A percentile compares a stretch with the other conserved stretches of the same genome.
These are phyloP conservation scores for Microcebus murinus DNA, from an alignment of 2,113 vertebrate genomes.

Conservation along the genomic window DNA sequence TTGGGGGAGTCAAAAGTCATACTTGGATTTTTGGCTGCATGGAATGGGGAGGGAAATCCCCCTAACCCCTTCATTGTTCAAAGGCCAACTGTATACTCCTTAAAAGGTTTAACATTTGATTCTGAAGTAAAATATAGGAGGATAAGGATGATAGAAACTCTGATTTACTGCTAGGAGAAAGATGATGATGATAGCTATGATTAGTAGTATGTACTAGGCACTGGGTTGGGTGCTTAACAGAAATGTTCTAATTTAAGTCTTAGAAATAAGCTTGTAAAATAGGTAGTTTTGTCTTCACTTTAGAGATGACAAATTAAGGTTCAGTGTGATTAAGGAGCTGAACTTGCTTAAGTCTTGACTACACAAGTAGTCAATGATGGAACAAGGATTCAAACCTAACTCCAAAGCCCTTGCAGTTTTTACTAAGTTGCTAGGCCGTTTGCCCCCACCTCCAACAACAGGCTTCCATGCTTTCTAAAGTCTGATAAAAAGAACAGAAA, in stretches of 20 bases:
- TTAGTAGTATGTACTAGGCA: neutral
- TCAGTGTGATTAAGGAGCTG: neutral
- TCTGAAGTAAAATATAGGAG: neutral
- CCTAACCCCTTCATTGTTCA: neutral
- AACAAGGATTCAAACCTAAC: neutral
- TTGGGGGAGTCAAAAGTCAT: neutral
- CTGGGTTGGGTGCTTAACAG: neutral
- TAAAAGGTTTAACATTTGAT: neutral
- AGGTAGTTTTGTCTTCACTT: neutral
- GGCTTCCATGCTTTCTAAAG: neutral
- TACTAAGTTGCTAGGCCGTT: neutral
- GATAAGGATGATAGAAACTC: neutral
- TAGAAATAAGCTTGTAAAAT: neutral
- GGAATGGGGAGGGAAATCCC: neutral
- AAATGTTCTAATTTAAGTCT: neutral
- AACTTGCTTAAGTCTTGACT: neutral
- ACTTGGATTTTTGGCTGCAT: neutral
- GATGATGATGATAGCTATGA: neutral
- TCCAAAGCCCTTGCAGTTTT: neutral
- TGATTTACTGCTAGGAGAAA: neutral
- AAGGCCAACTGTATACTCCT: neutral
- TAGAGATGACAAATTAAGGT: neutral
- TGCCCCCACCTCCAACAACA: rapidly evolving
- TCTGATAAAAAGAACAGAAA: neutral
- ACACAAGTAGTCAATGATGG: neutral